Evolutionary conservation across 2,113 vertebrate species (phyloP).

Genomic region (Fregata magnificens): DNA sequence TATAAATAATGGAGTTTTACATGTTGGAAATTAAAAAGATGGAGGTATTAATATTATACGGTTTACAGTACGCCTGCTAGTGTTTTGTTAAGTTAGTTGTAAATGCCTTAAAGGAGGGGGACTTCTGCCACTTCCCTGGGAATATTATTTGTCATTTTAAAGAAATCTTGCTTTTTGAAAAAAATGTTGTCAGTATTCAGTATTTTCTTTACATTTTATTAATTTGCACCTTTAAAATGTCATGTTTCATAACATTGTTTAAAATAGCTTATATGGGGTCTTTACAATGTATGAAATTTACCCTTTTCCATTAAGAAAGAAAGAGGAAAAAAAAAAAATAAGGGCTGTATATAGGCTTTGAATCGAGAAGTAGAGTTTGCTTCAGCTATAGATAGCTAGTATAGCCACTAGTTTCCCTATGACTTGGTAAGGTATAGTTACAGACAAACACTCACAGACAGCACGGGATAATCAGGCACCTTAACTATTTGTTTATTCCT

Average conservation of each 20-base stretch:
- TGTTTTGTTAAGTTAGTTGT: slow-evolving; percentile 15
- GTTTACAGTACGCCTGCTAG: background rate
- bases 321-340: no score
- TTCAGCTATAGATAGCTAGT: background rate
- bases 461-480: background rate
- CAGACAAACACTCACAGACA: background rate
- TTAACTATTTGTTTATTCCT: background rate
- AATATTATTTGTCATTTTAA: background rate
- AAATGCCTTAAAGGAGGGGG: background rate
- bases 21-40: background rate
- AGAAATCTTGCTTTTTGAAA: background rate
- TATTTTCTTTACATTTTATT: background rate
- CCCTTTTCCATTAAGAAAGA: background rate
- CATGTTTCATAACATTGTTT: background rate
- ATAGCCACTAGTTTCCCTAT: background rate
- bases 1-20: background rate
- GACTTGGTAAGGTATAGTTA: background rate
- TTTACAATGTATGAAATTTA: background rate
- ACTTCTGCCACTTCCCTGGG: background rate
- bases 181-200: background rate
- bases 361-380: background rate
- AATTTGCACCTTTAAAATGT: background rate
- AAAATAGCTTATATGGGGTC: background rate
- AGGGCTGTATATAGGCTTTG: background rate
- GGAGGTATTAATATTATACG: background rate